Percentiles rank a stretch among this genome's conserved stretches.
Conservation (phyloP, 2,888 invertebrate species). For the Eupithecia subumbrata region DNA sequence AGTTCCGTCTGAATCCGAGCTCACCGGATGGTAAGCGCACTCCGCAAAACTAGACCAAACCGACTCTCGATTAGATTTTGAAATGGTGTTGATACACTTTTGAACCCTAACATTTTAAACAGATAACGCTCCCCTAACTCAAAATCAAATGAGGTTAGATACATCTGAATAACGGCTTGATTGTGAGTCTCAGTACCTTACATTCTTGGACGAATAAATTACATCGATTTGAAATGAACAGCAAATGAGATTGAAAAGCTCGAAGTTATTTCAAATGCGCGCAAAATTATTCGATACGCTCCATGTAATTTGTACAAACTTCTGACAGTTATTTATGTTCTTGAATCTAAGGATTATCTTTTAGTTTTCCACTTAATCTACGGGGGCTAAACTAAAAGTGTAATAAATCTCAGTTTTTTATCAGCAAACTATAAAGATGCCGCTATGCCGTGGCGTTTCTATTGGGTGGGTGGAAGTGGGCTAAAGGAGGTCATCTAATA, state of each 20-base stretch:
- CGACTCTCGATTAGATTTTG: conserved; percentile 32
- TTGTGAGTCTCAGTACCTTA: conserved; percentile 20
- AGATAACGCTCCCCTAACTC: conserved; percentile 1
- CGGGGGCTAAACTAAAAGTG: conserved; percentile 51
- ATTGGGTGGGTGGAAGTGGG: conserved; percentile 32
- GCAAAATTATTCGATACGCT: conserved; percentile 36
- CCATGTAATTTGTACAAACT: conserved; percentile 38
- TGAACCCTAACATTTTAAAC: not conserved
- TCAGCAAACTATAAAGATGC: conserved; percentile 41
- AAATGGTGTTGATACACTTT: conserved; percentile 15
- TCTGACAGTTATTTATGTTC: conserved; percentile 37
- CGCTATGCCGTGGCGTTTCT: conserved; percentile 14
- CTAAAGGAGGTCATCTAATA: conserved; percentile 46
- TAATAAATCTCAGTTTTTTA: conserved; percentile 57
- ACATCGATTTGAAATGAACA: conserved; percentile 24
- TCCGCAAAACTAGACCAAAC: conserved; percentile 37
- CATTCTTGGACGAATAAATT: conserved; percentile 25
- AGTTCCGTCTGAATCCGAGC: conserved; percentile 46
- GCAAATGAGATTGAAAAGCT: conserved; percentile 40
- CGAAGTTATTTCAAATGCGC: conserved; percentile 36
- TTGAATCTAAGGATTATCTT: conserved; percentile 35
- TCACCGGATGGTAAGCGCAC: conserved; percentile 27
- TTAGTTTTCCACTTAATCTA: conserved; percentile 50
- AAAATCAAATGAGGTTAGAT: conserved; percentile 11
- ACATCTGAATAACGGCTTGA: conserved; percentile 17